These are phyloP conservation scores for Styela clava DNA, from an alignment of 23 tunicate species.

Conservation along the genomic window DNA sequence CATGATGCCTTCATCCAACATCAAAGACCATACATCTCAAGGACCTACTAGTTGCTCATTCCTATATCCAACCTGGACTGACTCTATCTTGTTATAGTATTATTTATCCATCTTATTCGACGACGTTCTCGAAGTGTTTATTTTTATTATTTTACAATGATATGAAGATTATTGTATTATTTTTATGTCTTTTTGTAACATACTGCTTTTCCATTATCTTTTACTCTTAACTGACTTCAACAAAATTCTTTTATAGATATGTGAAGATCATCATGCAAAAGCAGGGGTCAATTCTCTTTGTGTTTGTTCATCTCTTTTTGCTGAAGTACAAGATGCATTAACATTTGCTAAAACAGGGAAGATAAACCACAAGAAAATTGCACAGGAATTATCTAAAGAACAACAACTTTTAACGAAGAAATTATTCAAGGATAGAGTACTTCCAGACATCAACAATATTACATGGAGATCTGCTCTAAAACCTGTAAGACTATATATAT, in stretches of 20 bases:
- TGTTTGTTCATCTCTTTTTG: slow-evolving; percentile 59
- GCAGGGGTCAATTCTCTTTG: slow-evolving; percentile 55
- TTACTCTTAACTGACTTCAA: too few relatives aligned
- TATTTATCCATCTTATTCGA: too few relatives aligned
- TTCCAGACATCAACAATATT: slow-evolving; percentile 42
- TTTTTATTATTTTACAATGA: too few relatives aligned
- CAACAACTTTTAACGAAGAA: slow-evolving; percentile 20
- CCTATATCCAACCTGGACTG: too few relatives aligned
- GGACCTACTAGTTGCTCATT: too few relatives aligned
- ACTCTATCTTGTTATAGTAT: too few relatives aligned
- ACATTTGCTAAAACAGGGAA: slow-evolving; percentile 38
- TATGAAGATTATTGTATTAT: too few relatives aligned
- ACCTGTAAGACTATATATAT: slow-evolving; percentile 53
- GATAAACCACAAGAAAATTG: slow-evolving; percentile 26
- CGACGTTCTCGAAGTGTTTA: too few relatives aligned
- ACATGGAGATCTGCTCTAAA: slow-evolving; percentile 37
- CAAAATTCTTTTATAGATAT: slow-evolving; percentile 32
- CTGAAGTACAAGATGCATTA: slow-evolving; percentile 60
- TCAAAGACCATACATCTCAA: too few relatives aligned
- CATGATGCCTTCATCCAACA: too few relatives aligned
- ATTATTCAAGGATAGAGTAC: slow-evolving; percentile 38
- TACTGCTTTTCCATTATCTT: too few relatives aligned
- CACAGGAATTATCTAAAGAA: slow-evolving; percentile 35
- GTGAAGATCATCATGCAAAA: slow-evolving; percentile 65
- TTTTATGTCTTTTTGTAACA: too few relatives aligned